Evolutionary conservation across 2,888 invertebrate genomes (phyloP).

Genomic region (Limenitis camilla): DNA sequence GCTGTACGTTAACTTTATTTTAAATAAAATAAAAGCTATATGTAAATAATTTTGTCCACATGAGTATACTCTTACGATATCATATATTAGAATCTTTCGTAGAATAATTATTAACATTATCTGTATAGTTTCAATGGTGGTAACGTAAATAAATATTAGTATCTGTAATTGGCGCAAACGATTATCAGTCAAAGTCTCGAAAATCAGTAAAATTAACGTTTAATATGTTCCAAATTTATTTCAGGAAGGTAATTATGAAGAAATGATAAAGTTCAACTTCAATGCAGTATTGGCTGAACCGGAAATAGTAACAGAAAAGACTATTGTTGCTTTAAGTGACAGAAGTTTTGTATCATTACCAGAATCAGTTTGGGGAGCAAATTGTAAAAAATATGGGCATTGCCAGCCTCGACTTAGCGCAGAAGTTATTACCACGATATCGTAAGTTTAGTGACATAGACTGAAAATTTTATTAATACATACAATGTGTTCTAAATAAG

Average conservation of each 20-base stretch:
- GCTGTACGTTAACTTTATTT: too few species aligned
- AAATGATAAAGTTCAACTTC: slow-evolving; percentile 6
- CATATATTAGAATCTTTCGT: too few species aligned
- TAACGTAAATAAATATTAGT: neutral
- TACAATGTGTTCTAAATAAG: neutral
- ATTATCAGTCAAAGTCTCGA: too few species aligned
- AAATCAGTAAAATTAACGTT: neutral
- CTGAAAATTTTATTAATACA: neutral
- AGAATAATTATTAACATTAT: too few species aligned
- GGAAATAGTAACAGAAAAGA: slow-evolving; percentile 19
- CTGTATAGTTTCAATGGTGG: too few species aligned
- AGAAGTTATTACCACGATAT: neutral
- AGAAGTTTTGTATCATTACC: slow-evolving; percentile 4
- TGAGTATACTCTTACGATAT: too few species aligned
- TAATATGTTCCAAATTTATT: neutral
- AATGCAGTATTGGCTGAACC: neutral
- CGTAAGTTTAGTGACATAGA: neutral
- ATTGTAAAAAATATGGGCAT: neutral
- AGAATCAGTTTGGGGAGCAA: slow-evolving; percentile 2
- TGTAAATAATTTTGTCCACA: too few species aligned
- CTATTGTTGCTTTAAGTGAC: slow-evolving; percentile 2
- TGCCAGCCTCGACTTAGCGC: neutral
- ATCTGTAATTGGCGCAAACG: neutral
- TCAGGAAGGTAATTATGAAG: slow-evolving; percentile 9
- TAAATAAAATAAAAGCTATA: too few species aligned